Evolutionary conservation across 1,140 invertebrate genomes (phyloP).

Genomic region (Drosophila punjabiensis): DNA sequence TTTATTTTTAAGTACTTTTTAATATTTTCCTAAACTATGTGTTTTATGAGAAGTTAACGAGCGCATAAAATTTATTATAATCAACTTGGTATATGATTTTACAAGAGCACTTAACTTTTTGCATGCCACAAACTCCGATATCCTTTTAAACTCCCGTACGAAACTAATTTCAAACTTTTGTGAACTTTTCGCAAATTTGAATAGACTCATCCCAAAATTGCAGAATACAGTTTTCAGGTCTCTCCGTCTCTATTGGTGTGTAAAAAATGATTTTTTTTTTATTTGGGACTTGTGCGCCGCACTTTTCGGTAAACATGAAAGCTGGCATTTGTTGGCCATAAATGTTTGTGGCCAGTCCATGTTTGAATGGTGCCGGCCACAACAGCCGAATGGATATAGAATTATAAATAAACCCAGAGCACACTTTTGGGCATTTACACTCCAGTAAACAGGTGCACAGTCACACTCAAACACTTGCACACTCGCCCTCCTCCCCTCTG

Average conservation of each 20-base stretch:
- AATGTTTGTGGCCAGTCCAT: constrained; percentile 72
- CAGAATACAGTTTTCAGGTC: constrained; percentile 32
- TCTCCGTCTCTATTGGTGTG: constrained; percentile 61
- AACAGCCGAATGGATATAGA: constrained; percentile 50
- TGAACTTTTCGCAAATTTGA: constrained; percentile 26
- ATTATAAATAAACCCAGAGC: constrained; percentile 51
- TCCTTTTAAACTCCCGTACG: neutral
- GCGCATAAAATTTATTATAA: neutral
- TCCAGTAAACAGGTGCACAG: constrained; percentile 50
- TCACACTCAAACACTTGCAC: neutral
- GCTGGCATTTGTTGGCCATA: constrained; percentile 77
- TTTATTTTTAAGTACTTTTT: neutral
- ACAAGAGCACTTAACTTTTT: neutral
- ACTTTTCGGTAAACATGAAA: constrained; percentile 70
- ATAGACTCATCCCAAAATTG: constrained; percentile 1
- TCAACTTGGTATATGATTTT: neutral
- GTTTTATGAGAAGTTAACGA: neutral
- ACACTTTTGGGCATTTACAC: constrained; percentile 80
- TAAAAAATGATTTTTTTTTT: constrained; percentile 71
- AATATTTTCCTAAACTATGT: neutral
- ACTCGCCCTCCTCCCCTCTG: neutral
- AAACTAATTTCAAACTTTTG: constrained; percentile 15
- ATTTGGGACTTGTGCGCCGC: constrained; percentile 31
- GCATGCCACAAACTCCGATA: constrained; percentile 7
- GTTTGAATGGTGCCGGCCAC: constrained; percentile 59